phyloP scores from a whole-genome alignment of 2,113 vertebrate species.

The Suncus etruscus region DNA sequence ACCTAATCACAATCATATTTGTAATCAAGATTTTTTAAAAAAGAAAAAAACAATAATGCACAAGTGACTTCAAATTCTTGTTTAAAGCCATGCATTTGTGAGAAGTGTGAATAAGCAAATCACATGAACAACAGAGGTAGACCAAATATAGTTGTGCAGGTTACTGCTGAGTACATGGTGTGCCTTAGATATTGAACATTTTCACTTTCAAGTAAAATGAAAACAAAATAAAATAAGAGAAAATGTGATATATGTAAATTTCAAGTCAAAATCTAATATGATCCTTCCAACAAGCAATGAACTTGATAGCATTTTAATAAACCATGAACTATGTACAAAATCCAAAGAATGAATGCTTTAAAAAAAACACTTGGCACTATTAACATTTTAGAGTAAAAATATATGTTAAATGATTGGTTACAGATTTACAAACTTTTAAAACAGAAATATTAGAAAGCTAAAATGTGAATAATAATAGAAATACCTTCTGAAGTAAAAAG shows the following conservation, averaged over 20 bases:
- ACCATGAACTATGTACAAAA: neutral
- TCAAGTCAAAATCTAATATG: slow-evolving; percentile 9
- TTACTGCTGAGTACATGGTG: slow-evolving; percentile 2
- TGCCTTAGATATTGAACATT: neutral
- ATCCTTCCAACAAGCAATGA: neutral
- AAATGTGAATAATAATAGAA: neutral
- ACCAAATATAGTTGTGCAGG: accelerated
- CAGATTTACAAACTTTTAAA: neutral
- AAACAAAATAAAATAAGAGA: slow-evolving; percentile 23
- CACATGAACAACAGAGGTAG: slow-evolving; percentile 42
- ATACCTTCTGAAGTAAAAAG: neutral
- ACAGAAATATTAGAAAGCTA: neutral
- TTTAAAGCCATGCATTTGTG: neutral
- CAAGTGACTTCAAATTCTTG: neutral
- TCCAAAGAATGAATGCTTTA: neutral
- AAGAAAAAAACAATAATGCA: neutral
- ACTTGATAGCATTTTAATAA: slow-evolving; percentile 33
- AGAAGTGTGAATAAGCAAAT: slow-evolving; percentile 57
- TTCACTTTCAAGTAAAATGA: slow-evolving; percentile 26
- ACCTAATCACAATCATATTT: no score
- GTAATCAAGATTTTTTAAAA: no score
- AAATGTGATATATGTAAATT: neutral
- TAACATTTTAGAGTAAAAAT: neutral
- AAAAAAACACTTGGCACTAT: neutral
- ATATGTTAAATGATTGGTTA: neutral